Evolutionary conservation across 2,888 invertebrate genomes (phyloP).

Genomic region (Meteorus colon): DNA sequence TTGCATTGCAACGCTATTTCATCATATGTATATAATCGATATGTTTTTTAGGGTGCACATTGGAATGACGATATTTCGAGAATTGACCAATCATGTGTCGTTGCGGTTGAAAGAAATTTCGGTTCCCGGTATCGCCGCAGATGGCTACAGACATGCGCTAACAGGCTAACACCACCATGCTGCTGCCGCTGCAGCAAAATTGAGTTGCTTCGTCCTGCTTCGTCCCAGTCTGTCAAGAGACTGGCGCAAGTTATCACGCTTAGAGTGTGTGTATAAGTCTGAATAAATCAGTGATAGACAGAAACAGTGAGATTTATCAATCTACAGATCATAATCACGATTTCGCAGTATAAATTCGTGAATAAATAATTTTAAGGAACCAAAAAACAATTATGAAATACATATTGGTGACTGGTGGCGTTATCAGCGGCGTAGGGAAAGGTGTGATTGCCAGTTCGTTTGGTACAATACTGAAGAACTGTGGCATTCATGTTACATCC

Average conservation of each 20-base stretch:
- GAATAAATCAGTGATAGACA: no score
- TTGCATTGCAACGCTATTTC: no score
- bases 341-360: background rate
- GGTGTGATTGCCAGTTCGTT: slow-evolving; percentile 96
- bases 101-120: background rate
- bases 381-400: slow-evolving; percentile 85
- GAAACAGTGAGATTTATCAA: background rate
- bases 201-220: background rate
- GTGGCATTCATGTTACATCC: slow-evolving; percentile 95
- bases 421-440: slow-evolving; percentile 98
- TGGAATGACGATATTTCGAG: background rate
- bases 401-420: slow-evolving; percentile 98
- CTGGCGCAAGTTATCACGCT: slow-evolving; percentile 44
- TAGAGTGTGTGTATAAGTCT: background rate
- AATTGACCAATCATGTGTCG: background rate
- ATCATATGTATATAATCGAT: background rate
- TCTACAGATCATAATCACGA: background rate
- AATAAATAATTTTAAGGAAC: no score
- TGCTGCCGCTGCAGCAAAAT: background rate
- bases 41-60: background rate
- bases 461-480: slow-evolving; percentile 95
- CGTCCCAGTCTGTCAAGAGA: slow-evolving; percentile 54
- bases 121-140: background rate
- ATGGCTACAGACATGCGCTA: background rate
- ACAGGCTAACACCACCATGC: no score